A percentile compares a stretch with the other conserved stretches of the same genome.
Conservation (phyloP, 2,888 invertebrate species). For the Apantesis nais region DNA sequence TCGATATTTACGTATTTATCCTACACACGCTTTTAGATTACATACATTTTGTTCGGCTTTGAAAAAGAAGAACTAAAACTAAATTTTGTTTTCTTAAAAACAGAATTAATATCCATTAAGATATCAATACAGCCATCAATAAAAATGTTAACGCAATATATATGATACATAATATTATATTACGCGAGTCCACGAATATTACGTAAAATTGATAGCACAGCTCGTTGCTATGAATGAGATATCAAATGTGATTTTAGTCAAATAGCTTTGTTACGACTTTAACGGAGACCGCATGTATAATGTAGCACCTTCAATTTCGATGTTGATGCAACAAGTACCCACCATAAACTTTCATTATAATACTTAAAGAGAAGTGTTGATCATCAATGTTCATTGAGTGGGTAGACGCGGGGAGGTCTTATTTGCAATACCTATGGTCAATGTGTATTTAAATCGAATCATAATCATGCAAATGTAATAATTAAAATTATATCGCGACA, state of each 20-base stretch:
- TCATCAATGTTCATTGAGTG: constrained; percentile 24
- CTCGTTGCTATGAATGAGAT: constrained; percentile 34
- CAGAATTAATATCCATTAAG: constrained; percentile 40
- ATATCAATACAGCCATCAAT: constrained; percentile 46
- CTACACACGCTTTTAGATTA: background rate
- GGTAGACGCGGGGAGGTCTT: constrained; percentile 29
- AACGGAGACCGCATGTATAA: constrained; percentile 24
- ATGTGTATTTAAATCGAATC: constrained; percentile 66
- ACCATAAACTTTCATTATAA: constrained; percentile 9
- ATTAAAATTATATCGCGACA: constrained; percentile 66
- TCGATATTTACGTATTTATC: background rate
- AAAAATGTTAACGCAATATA: constrained; percentile 43
- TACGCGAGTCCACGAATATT: constrained; percentile 37
- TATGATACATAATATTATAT: constrained; percentile 39
- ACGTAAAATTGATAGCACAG: constrained; percentile 35
- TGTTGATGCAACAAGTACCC: constrained; percentile 17
- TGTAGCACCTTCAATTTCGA: constrained; percentile 26
- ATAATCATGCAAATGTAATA: constrained; percentile 72
- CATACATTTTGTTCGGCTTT: constrained; percentile 70
- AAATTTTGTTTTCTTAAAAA: constrained; percentile 44
- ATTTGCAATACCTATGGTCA: constrained; percentile 45
- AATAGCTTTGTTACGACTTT: constrained; percentile 30
- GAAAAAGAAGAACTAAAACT: constrained; percentile 69
- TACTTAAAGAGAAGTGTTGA: constrained; percentile 21
- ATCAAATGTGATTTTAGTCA: constrained; percentile 31